Conservation (phyloP, 2,113 vertebrate species). For the Corythornis madagascariensis region DNA sequence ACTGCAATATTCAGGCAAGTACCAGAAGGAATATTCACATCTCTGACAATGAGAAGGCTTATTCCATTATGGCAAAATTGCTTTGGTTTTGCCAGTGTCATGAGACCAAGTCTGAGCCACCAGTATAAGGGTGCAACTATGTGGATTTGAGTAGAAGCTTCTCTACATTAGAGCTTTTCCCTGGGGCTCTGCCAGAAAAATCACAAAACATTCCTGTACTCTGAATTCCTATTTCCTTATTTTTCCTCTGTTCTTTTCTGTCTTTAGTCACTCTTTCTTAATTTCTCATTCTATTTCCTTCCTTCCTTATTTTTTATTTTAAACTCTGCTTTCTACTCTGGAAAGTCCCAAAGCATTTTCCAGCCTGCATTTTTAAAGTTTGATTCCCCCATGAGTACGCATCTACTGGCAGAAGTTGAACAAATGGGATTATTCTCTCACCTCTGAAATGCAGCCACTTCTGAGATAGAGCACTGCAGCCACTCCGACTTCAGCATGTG, state of each 20-base stretch:
- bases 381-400: neutral
- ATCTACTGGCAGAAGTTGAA: conserved; percentile 28
- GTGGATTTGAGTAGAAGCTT: neutral
- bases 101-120: neutral
- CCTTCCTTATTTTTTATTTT: neutral
- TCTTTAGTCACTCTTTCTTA: neutral
- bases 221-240: neutral
- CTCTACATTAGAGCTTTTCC: neutral
- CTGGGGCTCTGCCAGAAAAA: neutral
- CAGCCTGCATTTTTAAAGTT: conserved; percentile 7
- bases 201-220: neutral
- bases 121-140: neutral
- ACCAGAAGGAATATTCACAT: neutral
- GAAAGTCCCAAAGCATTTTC: conserved; percentile 40
- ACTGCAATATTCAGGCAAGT: neutral
- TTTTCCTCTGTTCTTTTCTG: neutral
- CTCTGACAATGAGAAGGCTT: neutral
- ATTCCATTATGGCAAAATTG: neutral
- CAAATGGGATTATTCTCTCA: conserved; percentile 20
- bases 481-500: neutral
- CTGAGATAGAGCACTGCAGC: conserved; percentile 18
- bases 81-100: neutral
- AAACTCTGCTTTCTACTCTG: conserved; percentile 14
- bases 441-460: conserved; percentile 42
- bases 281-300: neutral